Evolutionary conservation across 2,113 vertebrate species (phyloP), one percentile per base, ranked within the genome.

Genomic region (Eonycteris spelaea): DNA sequence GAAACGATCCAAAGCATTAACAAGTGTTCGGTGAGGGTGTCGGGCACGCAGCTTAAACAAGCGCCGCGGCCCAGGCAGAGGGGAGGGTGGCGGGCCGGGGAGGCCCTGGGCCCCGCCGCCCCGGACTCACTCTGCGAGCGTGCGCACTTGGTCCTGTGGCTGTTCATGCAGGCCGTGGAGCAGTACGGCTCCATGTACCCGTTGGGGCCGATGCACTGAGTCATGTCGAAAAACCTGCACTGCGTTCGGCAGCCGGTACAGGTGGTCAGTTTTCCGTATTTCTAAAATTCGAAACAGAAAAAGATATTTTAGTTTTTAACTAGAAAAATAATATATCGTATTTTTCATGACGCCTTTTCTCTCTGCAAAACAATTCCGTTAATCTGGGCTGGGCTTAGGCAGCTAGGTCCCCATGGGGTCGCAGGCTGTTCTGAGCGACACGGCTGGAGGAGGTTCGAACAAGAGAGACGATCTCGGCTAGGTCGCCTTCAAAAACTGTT

Each of bases 161-260:
- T 98, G 92, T 99, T 99, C 99, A 99, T 99, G 98, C 99, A 99
- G 96, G 98, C 98, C 91, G 99, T 98, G 93, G 99, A 99, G 98
- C 99, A 99, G 98, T 99, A 99, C 96, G 99, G 99, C 97, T 99
- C 99, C 99, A 99, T 99, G 97, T 98, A 98, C 97, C 99, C 99
- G 95, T 98, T 99, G 88, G 99, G 96, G 96, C 99, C 99, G 85
- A 99, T 98, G 98, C 99, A 99, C 96, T 99, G 99, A 86, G 99
- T 99, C 97, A 99, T 99, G 96, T 99, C 99, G 96, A 99, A 99
- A 70, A 99, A 99, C 97, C 99, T 99, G 98, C 99, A 99, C 97
- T 99, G 98, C 70, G 99, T 98, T 98, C 99, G 99, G 98, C 99
- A 99, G 92, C 99, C 99, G 98, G 98, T 98, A 97, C 99, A 99